Evolutionary conservation across 2,797 vertebrate species (phyloP), one percentile per base, ranked within the genome.

Genomic region (Hypotaenidia okinawae): DNA sequence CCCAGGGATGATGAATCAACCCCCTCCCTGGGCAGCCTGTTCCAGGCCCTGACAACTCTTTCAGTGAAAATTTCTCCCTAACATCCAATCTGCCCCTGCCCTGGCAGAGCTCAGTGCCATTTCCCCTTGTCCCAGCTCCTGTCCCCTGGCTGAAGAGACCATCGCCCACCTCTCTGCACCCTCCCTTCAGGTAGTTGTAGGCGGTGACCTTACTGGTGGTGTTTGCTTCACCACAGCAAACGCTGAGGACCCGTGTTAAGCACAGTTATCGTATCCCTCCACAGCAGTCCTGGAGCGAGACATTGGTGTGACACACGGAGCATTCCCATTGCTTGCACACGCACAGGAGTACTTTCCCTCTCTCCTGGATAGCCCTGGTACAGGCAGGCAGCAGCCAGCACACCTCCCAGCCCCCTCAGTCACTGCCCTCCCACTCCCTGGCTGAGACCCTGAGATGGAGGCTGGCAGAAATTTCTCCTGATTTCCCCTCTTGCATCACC

Each of bases 361-460:
- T 14, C 7, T 51, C 55, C 68, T 1, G 0, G 32, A 1, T 22
- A 63, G 62, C 2, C 4, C 37, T 6, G 37, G 47, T 6, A 11
- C 35, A 47, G 67, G 51, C 28, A 28, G 43, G 23, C 33, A 22
- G 33, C 2, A 27, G 8, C 27, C 68, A 55, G 17, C 22, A n/a
- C 35, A 2, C 1, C 21, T 25, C 23, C 23, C 5, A 1, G 32
- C 37, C 21, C 47, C 2, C 0, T 30, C 3, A 1, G 17, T 30
- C 43, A 9, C 45, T 51, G 35, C 64, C 54, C 9, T 68, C 54
- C 62, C 1, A 9, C 43, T 58, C 32, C 67, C 4, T 17, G 75
- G 11, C 64, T 64, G 27, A 18, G 51, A 24, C 30, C 8, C 12
- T 24, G 45, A 28, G 10, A 47, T 0, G 0, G 16, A 45, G n/a